Conservation (phyloP, 2,113 vertebrate genomes). For the Actenoides hombroni region DNA sequence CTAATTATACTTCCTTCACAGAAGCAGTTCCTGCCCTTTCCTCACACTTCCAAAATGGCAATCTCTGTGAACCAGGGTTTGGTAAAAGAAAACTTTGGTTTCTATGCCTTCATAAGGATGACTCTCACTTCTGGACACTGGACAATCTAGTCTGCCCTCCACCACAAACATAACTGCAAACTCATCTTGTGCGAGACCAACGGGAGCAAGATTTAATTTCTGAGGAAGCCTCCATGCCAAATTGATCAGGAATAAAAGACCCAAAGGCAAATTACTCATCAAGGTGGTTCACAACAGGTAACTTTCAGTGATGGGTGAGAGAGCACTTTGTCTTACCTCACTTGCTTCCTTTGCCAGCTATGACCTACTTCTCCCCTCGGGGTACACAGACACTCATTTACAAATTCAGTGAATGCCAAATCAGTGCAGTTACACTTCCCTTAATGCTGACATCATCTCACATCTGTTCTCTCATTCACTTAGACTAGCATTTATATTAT, state of each 20-base stretch:
- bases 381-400: constrained; percentile 40
- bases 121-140: not conserved
- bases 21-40: not conserved
- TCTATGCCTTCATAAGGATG: not conserved
- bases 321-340: constrained; percentile 14
- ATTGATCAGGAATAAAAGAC: not conserved
- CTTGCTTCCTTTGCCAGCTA: constrained; percentile 29
- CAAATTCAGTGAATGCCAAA: constrained; percentile 40
- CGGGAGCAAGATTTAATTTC: not conserved
- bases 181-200: not conserved
- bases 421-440: constrained; percentile 19
- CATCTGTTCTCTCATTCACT: constrained; percentile 47
- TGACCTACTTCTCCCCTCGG: constrained; percentile 29
- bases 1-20: not conserved
- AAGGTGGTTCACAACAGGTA: constrained; percentile 18
- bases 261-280: constrained; percentile 28
- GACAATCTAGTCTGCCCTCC: not conserved
- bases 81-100: not conserved
- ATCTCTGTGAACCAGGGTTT: not conserved
- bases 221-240: not conserved
- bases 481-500: constrained; percentile 28
- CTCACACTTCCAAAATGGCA: not conserved
- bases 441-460: constrained; percentile 49
- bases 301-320: not conserved
- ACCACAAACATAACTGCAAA: not conserved